Evolutionary conservation across 2,797 vertebrate genomes (phyloP), one percentile per base, ranked within the genome.

Genomic region (Apogon hyalosoma): DNA sequence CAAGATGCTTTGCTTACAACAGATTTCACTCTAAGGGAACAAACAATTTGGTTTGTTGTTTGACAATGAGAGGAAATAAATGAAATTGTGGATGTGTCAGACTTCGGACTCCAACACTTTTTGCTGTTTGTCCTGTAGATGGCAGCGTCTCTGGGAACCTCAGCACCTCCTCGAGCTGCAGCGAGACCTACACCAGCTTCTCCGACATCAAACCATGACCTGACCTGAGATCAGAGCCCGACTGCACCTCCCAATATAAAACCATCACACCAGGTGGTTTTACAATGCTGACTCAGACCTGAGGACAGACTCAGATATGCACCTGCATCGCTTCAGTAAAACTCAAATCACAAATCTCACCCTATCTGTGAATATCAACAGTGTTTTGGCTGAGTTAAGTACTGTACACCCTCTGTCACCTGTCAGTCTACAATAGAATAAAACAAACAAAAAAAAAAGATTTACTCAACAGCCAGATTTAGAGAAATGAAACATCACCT

Each of bases 81-180:
- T 21, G 19, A 21, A 21, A 21, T 21, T 21, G 24, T 28, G 4
- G 6, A 3, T 28, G 24, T 4, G 24, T 28, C 24, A 28, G 24
- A 28, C 21, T 24, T 24, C 21, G 4, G 21, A 24, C 21, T 24
- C 57, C 18, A 6, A 14, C 15, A 5, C n/a, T 39, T 61, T 16
- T 64, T 12, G 56, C 18, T 56, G 73, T 79, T 63, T 69, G 63
- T 83, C 82, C 73, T 76, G 59, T 69, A 97, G 97, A 97, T 19
- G 95, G 95, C 85, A 95, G 95, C 24, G 95, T 95, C 45, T 96
- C 96, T 0, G 94, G 95, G 60, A 95, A 95, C 87, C 83, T 98
- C 88, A 99, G 97, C 90, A 95, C 94, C 40, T 98, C 97, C 0
- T 98, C 97, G 73, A 98, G 96, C 92, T 97, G 95, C 92, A 97